Conservation (phyloP, 1,140 invertebrate genomes). For the Penaeus chinensis region DNA sequence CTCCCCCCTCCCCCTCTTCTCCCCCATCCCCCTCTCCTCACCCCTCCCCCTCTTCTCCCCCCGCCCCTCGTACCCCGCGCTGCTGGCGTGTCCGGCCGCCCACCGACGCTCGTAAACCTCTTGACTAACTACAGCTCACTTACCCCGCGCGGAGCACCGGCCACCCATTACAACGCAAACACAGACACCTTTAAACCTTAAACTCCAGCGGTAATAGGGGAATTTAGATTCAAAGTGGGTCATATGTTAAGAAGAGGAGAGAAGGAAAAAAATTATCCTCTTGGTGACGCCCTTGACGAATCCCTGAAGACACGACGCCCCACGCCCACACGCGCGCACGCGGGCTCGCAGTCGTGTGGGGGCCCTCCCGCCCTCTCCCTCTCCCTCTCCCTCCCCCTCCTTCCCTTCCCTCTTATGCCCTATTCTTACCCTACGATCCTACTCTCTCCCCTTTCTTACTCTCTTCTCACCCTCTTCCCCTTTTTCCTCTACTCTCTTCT, state of each 20-base stretch:
- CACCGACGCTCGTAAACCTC: neutral
- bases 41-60: neutral
- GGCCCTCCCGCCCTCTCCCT: neutral
- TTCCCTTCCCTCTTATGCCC: too few relatives aligned
- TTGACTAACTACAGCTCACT: constrained; percentile 27
- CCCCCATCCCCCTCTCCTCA: neutral
- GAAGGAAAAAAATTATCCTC: neutral
- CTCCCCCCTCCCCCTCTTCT: neutral
- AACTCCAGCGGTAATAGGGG: constrained; percentile 43
- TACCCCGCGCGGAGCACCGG: neutral
- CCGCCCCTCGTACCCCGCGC: neutral
- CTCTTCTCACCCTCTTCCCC: too few relatives aligned
- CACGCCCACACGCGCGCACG: constrained; percentile 31
- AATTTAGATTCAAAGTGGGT: constrained; percentile 56
- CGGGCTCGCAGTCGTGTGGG: constrained; percentile 6
- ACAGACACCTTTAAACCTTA: constrained; percentile 32
- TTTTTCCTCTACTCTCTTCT: too few relatives aligned
- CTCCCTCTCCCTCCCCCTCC: too few relatives aligned
- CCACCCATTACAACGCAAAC: constrained; percentile 15
- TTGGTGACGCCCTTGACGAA: constrained; percentile 38
- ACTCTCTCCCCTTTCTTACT: too few relatives aligned
- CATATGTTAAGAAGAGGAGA: constrained; percentile 39
- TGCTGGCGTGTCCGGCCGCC: neutral
- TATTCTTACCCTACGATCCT: too few relatives aligned
- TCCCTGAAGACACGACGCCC: constrained; percentile 25